Percentiles rank a stretch among this genome's conserved stretches.
Conservation (phyloP, 1,140 invertebrate species). For the Euschistus heros region DNA sequence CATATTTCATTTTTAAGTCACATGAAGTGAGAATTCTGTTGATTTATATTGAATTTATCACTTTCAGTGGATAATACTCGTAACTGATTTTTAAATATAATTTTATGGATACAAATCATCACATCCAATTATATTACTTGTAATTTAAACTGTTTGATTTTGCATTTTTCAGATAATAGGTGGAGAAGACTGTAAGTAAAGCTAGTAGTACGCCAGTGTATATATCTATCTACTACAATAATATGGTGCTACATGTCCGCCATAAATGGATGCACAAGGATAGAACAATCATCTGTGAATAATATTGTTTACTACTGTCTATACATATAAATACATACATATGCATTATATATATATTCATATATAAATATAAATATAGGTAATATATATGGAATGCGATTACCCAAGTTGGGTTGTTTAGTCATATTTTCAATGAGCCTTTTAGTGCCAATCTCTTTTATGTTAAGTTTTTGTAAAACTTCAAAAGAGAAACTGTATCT, state of each 20-base stretch:
- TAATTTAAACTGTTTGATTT: no score
- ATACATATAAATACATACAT: slow-evolving; percentile 14
- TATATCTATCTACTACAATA: not conserved
- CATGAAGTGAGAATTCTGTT: no score
- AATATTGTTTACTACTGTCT: slow-evolving; percentile 12
- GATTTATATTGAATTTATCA: no score
- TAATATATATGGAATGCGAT: slow-evolving; percentile 4
- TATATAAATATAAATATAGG: slow-evolving; percentile 4
- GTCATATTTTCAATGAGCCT: not conserved
- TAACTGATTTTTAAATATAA: no score
- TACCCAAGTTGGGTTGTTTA: no score
- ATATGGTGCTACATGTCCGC: slow-evolving; percentile 10
- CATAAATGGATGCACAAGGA: slow-evolving; percentile 2
- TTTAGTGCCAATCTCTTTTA: slow-evolving; percentile 13
- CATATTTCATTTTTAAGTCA: no score
- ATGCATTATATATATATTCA: not conserved
- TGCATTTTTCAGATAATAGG: not conserved
- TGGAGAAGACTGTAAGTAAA: not conserved
- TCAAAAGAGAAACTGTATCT: slow-evolving; percentile 1
- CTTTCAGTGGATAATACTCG: no score
- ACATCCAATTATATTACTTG: no score
- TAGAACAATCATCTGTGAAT: slow-evolving; percentile 16
- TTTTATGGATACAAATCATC: no score
- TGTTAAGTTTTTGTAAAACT: slow-evolving; percentile 2
- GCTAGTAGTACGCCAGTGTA: slow-evolving; percentile 5